Evolutionary conservation across 2,113 vertebrate genomes (phyloP).

Genomic region (Oreochromis tanganicae): DNA sequence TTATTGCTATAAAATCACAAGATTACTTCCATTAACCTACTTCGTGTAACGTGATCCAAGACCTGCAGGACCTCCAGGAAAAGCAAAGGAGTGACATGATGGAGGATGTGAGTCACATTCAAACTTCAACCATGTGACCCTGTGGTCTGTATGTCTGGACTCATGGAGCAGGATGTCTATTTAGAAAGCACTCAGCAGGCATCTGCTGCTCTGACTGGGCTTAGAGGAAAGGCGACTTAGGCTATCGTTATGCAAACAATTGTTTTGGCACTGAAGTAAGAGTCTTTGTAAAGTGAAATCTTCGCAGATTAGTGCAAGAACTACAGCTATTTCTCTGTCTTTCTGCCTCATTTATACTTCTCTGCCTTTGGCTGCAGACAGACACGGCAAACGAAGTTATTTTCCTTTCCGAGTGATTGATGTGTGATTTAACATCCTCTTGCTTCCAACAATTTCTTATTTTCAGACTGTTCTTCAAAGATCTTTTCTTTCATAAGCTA

Average conservation of each 20-base stretch:
- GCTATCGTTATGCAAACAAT: not conserved
- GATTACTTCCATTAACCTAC: not conserved
- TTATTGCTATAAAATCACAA: not conserved
- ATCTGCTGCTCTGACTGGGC: not conserved
- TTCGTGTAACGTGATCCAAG: not conserved
- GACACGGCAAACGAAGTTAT: not conserved
- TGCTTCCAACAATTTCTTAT: not conserved
- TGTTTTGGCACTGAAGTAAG: not conserved
- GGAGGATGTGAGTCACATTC: constrained; percentile 46
- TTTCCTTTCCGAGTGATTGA: not conserved
- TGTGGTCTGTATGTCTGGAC: constrained; percentile 14
- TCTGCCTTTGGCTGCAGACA: not conserved
- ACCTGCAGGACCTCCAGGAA: not conserved
- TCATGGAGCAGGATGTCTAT: not conserved
- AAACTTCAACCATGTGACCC: not conserved
- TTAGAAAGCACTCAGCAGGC: not conserved
- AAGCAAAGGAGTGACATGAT: not conserved
- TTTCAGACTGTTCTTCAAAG: not conserved
- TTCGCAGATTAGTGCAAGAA: constrained; percentile 14
- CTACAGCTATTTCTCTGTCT: not conserved
- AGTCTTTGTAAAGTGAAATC: not conserved
- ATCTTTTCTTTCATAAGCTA: not conserved
- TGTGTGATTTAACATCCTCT: not conserved
- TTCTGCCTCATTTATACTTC: not conserved
- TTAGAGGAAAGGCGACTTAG: constrained; percentile 17